Evolutionary conservation across 2,113 vertebrate genomes (phyloP).

Genomic region (Lophius piscatorius): DNA sequence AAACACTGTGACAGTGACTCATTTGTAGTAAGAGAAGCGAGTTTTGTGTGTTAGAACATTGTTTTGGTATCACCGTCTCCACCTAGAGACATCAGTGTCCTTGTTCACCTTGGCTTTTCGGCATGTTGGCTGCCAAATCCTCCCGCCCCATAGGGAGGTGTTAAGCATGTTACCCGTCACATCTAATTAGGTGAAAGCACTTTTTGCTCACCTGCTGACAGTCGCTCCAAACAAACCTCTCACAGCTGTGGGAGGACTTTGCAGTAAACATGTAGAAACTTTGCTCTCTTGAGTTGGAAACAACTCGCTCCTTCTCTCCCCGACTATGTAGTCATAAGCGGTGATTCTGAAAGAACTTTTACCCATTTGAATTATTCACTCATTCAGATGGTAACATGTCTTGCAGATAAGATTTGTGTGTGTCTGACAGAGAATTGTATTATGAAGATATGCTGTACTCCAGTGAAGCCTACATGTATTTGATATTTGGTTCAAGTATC

Average conservation of each 20-base stretch:
- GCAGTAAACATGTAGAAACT: no score
- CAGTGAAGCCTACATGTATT: not conserved
- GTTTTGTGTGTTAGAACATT: conserved; percentile 5
- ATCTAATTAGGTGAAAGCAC: conserved; percentile 57
- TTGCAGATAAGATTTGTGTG: no score
- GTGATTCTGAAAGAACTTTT: no score
- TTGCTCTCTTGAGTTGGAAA: no score
- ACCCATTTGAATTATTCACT: no score
- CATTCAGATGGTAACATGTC: no score
- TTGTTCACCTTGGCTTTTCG: conserved; percentile 61
- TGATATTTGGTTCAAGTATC: no score
- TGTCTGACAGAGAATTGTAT: no score
- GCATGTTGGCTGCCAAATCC: conserved; percentile 52
- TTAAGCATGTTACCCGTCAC: conserved; percentile 49
- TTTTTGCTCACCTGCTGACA: conserved; percentile 53
- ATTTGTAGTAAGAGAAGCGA: conserved; percentile 19
- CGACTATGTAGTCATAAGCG: no score
- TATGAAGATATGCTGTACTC: no score
- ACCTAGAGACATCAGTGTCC: conserved; percentile 35
- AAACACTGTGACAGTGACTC: conserved; percentile 44
- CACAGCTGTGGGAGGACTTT: conserved; percentile 16
- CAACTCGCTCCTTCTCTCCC: no score
- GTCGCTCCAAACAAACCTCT: conserved; percentile 23
- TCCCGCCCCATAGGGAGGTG: conserved; percentile 53
- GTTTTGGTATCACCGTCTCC: conserved; percentile 17